A percentile compares a stretch with the other conserved stretches of the same genome.
These are phyloP conservation scores for Nasua narica DNA, from an alignment of 2,797 vertebrate genomes.

Conservation along the genomic window DNA sequence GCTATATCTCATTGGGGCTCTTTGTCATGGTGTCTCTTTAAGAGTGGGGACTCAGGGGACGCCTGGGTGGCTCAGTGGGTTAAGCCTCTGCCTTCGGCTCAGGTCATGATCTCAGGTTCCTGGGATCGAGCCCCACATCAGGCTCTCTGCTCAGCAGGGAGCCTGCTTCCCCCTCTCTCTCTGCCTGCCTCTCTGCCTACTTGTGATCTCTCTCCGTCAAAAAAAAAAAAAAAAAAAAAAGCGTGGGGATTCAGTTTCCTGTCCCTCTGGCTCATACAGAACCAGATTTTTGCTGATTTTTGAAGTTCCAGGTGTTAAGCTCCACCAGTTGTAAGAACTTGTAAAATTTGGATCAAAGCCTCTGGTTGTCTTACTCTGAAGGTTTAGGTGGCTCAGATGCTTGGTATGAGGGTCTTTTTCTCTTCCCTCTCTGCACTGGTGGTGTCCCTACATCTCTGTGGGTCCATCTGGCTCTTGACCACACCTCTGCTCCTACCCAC, in stretches of 20 bases:
- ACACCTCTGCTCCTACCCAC: neutral
- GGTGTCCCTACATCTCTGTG: neutral
- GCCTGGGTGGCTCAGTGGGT: too few species aligned
- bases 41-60: neutral
- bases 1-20: neutral
- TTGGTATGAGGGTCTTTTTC: neutral
- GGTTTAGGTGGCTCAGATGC: neutral
- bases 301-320: neutral
- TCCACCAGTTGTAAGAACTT: neutral
- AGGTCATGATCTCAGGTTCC: too few species aligned
- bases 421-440: neutral
- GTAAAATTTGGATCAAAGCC: neutral
- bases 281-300: neutral
- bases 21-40: neutral
- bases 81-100: too few species aligned
- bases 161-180: too few species aligned
- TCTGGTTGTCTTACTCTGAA: neutral
- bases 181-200: too few species aligned
- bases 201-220: too few species aligned
- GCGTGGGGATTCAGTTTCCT: neutral
- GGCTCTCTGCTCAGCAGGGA: too few species aligned
- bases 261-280: neutral
- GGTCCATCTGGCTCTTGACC: neutral
- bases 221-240: too few species aligned
- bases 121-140: too few species aligned